Evolutionary conservation across 2,888 invertebrate species (phyloP).

Genomic region (Lasioglossum malachurum): DNA sequence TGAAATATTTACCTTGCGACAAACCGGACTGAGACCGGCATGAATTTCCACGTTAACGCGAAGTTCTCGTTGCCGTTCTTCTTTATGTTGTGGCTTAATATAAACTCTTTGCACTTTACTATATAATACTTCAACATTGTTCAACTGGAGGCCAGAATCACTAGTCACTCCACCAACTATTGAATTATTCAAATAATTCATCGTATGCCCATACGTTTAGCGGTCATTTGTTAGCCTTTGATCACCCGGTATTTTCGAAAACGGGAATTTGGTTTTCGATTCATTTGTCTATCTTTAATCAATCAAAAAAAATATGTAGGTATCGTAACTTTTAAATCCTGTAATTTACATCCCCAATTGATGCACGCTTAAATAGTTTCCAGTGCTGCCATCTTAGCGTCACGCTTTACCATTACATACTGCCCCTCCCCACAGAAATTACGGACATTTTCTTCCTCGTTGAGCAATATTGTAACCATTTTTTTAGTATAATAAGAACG

Average conservation of each 20-base stretch:
- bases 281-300: constrained; percentile 70
- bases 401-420: constrained; percentile 13
- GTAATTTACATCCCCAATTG: constrained; percentile 50
- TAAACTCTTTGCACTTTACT: constrained; percentile 83
- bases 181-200: constrained; percentile 82
- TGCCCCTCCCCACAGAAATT: background rate
- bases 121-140: constrained; percentile 83
- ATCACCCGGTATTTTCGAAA: constrained; percentile 40
- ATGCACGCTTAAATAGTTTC: constrained; percentile 69
- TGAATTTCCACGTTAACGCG: constrained; percentile 83
- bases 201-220: constrained; percentile 68
- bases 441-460: background rate
- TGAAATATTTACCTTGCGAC: constrained; percentile 79
- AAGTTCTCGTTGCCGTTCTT: constrained; percentile 82
- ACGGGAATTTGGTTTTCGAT: constrained; percentile 52
- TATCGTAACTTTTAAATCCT: constrained; percentile 74
- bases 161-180: constrained; percentile 73
- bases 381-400: constrained; percentile 44
- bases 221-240: constrained; percentile 53
- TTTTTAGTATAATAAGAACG: background rate
- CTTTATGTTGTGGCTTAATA: constrained; percentile 82
- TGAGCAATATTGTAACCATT: background rate
- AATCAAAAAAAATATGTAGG: constrained; percentile 62
- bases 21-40: constrained; percentile 83
- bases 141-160: constrained; percentile 81